Conservation (phyloP, 2,113 vertebrate species). For the Herpetotheres cachinnans region DNA sequence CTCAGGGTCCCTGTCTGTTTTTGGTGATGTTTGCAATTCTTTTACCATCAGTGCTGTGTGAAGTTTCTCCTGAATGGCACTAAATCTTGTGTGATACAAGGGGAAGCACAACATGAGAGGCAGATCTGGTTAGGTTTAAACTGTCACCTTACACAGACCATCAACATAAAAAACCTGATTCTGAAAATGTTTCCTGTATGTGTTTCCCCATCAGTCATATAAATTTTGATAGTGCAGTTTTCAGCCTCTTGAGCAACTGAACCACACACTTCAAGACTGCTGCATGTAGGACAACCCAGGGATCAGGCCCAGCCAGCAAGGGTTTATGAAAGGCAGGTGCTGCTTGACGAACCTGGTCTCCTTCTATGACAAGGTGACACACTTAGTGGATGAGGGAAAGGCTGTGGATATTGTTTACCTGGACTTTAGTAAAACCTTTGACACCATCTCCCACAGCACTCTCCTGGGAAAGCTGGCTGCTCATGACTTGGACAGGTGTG, state of each 20-base stretch:
- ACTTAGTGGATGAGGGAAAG: no score
- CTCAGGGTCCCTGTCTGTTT: background rate
- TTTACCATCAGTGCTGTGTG: background rate
- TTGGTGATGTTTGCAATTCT: background rate
- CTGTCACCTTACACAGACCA: background rate
- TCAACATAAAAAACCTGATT: background rate
- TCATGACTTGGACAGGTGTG: background rate
- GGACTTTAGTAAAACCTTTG: no score
- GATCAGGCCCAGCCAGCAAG: background rate
- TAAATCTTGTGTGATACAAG: background rate
- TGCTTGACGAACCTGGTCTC: no score
- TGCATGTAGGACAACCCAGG: background rate
- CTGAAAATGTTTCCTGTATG: background rate
- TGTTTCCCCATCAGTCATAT: background rate
- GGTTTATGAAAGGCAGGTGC: no score
- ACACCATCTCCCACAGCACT: background rate
- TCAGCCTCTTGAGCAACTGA: background rate
- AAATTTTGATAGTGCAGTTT: background rate
- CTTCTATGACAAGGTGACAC: no score
- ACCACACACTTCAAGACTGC: background rate
- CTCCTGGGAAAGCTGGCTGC: background rate
- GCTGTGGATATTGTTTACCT: no score
- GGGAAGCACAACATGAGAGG: background rate
- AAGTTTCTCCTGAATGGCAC: background rate
- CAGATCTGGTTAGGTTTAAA: background rate